Conservation (phyloP, 2,888 invertebrate genomes). For the Halictus quadricinctus region DNA sequence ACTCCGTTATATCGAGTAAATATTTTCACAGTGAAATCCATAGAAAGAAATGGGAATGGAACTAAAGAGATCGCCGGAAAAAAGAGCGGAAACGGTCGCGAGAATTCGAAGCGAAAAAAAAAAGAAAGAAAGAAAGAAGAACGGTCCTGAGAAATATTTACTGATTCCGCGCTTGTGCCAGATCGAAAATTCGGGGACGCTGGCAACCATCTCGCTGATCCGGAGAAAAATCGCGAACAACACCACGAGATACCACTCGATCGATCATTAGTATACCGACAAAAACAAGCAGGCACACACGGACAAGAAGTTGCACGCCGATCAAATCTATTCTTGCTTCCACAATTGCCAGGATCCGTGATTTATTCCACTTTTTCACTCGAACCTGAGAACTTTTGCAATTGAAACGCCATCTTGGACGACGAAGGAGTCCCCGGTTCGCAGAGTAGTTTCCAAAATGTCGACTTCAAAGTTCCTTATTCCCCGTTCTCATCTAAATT, state of each 20-base stretch:
- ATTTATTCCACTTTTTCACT: not conserved
- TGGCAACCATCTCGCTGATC: constrained; percentile 38
- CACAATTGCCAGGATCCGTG: not conserved
- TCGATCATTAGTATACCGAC: constrained; percentile 31
- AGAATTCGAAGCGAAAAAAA: not conserved
- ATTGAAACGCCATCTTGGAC: not conserved
- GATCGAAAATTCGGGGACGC: constrained; percentile 32
- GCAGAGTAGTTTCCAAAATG: not conserved
- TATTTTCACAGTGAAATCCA: constrained; percentile 23
- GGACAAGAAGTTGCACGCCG: constrained; percentile 54
- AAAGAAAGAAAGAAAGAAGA: not conserved
- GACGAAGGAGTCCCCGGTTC: not conserved
- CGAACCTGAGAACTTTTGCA: not conserved
- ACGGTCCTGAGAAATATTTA: constrained; percentile 43
- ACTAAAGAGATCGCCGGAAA: not conserved
- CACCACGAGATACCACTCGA: constrained; percentile 29
- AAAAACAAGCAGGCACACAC: constrained; percentile 45
- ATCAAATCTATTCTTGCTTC: constrained; percentile 26
- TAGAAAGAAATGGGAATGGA: not conserved
- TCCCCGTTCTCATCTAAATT: not conserved
- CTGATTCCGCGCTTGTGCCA: constrained; percentile 42
- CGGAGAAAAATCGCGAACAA: constrained; percentile 36
- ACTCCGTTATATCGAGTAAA: constrained; percentile 29
- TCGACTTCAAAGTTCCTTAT: not conserved
- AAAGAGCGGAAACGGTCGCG: not conserved